Evolutionary conservation across 1,140 invertebrate species (phyloP).

Genomic region (Drosophila sucinea): DNA sequence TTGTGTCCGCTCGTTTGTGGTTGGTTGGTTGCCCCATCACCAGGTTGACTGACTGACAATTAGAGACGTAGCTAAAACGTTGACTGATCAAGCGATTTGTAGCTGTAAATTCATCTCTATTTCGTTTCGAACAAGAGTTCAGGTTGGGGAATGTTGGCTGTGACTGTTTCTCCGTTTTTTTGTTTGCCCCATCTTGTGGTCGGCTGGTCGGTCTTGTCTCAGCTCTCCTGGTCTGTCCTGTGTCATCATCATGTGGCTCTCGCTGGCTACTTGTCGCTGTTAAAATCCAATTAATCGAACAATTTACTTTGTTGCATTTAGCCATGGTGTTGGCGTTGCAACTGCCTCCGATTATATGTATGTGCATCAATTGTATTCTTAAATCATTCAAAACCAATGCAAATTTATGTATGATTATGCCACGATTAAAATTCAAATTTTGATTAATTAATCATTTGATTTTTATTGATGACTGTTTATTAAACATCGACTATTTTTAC

Average conservation of each 20-base stretch:
- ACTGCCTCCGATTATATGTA: conserved; percentile 27
- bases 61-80: conserved; percentile 81
- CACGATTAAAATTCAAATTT: no score
- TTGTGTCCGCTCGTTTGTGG: conserved; percentile 8
- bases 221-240: conserved; percentile 47
- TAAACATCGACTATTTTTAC: no score
- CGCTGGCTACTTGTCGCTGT: conserved; percentile 76
- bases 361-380: conserved; percentile 9
- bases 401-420: background rate
- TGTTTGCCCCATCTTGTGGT: conserved; percentile 35
- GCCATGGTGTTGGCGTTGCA: conserved; percentile 65
- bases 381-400: background rate
- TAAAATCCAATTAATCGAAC: conserved; percentile 83
- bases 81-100: conserved; percentile 83
- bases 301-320: conserved; percentile 82
- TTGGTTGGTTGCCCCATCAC: conserved; percentile 17
- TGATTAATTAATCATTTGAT: no score
- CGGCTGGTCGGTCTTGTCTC: conserved; percentile 14
- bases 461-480: no score
- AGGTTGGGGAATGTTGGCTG: conserved; percentile 51
- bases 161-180: conserved; percentile 1
- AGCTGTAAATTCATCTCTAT: conserved; percentile 83
- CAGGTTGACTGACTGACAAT: conserved; percentile 75
- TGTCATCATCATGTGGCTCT: background rate
- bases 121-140: conserved; percentile 69